Base-by-base conservation (phyloP, 2,797 vertebrate genomes). In the Takifugu ocellatus region DNA sequence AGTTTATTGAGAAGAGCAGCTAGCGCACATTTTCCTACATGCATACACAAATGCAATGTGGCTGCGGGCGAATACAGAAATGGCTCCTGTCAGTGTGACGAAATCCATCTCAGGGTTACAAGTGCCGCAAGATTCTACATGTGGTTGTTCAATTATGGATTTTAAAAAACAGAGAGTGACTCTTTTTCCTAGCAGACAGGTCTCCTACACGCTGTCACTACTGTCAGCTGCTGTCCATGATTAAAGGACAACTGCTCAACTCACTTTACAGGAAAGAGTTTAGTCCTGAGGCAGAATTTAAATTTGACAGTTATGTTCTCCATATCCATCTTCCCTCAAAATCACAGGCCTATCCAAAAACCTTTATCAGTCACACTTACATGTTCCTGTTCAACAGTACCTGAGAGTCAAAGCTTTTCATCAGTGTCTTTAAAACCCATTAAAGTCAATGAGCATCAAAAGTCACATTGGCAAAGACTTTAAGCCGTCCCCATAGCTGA, bases 141-240 rank as follows among this genome's bases (percentile, higher is more conserved):
- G 27, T 5, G 3, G 5, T 29, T 29, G 27, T 5, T 29, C 8
- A 5, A 29, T 29, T 29, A 29, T 29, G 1, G 5, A 29, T 29
- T 21, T 7, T 29, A 29, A 29, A 33, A 33, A 52, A 61, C 45
- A 36, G 55, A 50, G 54, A 10, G 16, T 21, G 21, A 21, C 6
- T 46, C 14, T 17, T 42, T 56, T 16, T 21, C 51, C 42, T 5
- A 47, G 36, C 43, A 12, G 27, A 53, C 51, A 42, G 44, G 63
- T 68, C 66, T 44, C 25, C 5, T 4, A 21, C 47, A 33, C 5
- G 25, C 2, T 47, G 43, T 7, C 5, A 44, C 7, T 50, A 26
- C 42, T n/a, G 51, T 44, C 54, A 55, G 46, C 73, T 53, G 46
- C 64, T 72, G 81, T 72, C 64, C 71, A 76, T 63, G 63, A 27